Evolutionary conservation across 2,888 invertebrate species (phyloP).

Genomic region (Papilio demoleus): DNA sequence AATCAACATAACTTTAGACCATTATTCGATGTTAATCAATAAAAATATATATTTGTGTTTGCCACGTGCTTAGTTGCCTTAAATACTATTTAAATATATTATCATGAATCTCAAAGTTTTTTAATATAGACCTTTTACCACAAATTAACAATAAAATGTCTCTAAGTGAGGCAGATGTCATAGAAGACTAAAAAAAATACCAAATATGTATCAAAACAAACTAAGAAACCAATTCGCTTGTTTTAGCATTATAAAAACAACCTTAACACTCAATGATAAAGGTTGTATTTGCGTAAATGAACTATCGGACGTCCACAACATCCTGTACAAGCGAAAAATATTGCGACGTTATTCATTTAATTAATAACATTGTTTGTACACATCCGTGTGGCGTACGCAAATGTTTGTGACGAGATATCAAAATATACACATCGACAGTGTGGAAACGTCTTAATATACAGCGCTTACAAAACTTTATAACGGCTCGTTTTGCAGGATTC

Average conservation of each 20-base stretch:
- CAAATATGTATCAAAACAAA: no score
- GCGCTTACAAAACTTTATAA: no score
- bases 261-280: background rate
- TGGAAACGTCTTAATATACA: background rate
- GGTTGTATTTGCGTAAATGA: background rate
- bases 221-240: no score
- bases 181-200: background rate
- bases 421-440: background rate
- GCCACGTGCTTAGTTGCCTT: no score
- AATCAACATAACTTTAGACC: conserved; percentile 2
- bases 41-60: no score
- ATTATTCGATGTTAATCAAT: no score
- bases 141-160: no score
- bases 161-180: no score
- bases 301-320: background rate
- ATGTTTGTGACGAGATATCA: conserved; percentile 2
- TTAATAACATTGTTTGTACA: conserved; percentile 14
- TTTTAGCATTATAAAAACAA: background rate
- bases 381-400: background rate
- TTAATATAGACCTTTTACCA: no score
- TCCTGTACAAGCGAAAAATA: conserved; percentile 2
- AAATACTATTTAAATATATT: no score
- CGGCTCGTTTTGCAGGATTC: no score
- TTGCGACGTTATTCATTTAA: background rate
- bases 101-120: no score